These are phyloP conservation scores for Adelognathus sp. DNA, from an alignment of 2,888 invertebrate genomes.

Conservation along the genomic window DNA sequence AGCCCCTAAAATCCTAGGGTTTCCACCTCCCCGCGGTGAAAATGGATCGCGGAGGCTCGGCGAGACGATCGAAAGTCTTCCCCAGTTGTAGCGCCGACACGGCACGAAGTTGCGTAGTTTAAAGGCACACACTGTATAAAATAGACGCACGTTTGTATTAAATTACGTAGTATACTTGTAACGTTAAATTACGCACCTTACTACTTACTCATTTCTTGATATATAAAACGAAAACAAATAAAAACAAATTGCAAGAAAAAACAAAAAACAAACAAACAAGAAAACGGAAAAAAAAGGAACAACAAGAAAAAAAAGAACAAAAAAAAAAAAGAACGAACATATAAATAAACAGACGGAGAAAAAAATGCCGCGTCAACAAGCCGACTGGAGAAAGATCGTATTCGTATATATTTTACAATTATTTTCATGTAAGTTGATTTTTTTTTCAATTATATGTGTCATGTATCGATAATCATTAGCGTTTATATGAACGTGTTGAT, in stretches of 20 bases:
- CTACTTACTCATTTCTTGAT: slow-evolving; percentile 18
- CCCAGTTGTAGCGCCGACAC: slow-evolving; percentile 80
- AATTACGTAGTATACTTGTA: slow-evolving; percentile 64
- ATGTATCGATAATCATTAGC: background rate
- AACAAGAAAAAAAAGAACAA: slow-evolving; percentile 21
- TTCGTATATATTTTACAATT: slow-evolving; percentile 78
- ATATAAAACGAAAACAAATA: slow-evolving; percentile 17
- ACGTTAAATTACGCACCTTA: slow-evolving; percentile 58
- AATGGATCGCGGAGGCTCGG: slow-evolving; percentile 60
- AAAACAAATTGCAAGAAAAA: slow-evolving; percentile 28
- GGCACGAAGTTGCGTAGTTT: slow-evolving; percentile 79
- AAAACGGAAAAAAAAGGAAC: background rate
- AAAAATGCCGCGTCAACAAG: slow-evolving; percentile 74
- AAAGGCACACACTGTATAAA: slow-evolving; percentile 79
- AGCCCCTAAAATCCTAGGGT: slow-evolving; percentile 44
- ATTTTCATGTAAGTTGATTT: slow-evolving; percentile 77
- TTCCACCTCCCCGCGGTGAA: slow-evolving; percentile 52
- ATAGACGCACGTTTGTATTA: slow-evolving; percentile 77
- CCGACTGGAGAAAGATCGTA: slow-evolving; percentile 76
- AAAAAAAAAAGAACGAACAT: slow-evolving; percentile 36
- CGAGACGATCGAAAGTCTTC: slow-evolving; percentile 68
- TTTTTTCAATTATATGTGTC: slow-evolving; percentile 9
- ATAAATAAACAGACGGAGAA: slow-evolving; percentile 45
- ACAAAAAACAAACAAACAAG: slow-evolving; percentile 35
- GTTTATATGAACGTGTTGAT: too few relatives aligned